These are phyloP conservation scores for Arizona elegans DNA, from an alignment of 2,113 vertebrate species.

Conservation along the genomic window DNA sequence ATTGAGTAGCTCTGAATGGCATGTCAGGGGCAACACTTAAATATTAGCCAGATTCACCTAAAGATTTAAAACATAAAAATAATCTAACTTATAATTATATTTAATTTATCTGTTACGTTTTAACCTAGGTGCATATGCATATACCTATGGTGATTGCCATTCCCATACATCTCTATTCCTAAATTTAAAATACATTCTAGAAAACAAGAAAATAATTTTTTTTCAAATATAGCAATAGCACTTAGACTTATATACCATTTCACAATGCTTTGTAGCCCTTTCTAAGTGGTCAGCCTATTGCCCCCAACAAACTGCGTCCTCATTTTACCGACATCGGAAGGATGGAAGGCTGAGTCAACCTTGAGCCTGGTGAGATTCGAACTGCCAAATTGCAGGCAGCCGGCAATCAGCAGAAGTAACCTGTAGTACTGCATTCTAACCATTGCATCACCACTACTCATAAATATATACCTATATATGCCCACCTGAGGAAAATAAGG, in stretches of 20 bases:
- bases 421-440: too few species aligned
- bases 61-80: not conserved
- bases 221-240: not conserved
- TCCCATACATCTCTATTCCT: not conserved
- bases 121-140: not conserved
- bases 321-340: too few species aligned
- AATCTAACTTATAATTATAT: not conserved
- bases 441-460: too few species aligned
- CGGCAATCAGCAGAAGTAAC: too few species aligned
- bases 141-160: not conserved
- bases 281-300: too few species aligned
- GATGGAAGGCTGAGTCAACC: too few species aligned
- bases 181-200: not conserved
- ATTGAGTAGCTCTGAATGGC: not conserved
- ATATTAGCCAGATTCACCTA: not conserved
- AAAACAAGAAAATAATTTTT: not conserved
- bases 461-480: not conserved
- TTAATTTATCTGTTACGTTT: not conserved
- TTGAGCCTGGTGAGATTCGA: too few species aligned
- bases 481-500: not conserved
- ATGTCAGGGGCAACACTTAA: not conserved
- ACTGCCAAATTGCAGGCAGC: too few species aligned
- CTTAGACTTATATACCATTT: too few species aligned
- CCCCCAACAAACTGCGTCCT: too few species aligned
- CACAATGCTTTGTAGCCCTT: too few species aligned